Conservation (phyloP, 2,888 invertebrate species). For the Falcaria lacertinaria region DNA sequence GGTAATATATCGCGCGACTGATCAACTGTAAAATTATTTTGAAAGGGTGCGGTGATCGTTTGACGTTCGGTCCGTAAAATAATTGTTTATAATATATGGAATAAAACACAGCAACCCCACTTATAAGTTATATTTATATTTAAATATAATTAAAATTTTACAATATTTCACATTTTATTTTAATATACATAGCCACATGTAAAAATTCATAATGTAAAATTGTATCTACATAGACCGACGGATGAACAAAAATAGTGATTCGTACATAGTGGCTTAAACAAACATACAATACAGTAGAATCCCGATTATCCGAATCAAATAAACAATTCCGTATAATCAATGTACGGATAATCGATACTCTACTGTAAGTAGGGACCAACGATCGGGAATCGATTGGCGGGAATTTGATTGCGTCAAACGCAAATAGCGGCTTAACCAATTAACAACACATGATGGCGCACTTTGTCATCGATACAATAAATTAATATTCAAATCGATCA, state of each 20-base stretch:
- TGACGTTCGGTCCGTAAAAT: not conserved
- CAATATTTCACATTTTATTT: conserved; percentile 51
- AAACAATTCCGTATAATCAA: too few relatives aligned
- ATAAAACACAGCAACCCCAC: conserved; percentile 51
- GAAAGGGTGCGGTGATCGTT: too few relatives aligned
- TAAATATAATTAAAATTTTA: conserved; percentile 64
- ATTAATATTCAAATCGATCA: conserved; percentile 2
- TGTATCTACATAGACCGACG: conserved; percentile 9
- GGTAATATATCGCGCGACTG: too few relatives aligned
- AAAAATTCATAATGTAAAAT: conserved; percentile 46
- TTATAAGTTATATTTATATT: conserved; percentile 66
- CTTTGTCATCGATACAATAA: conserved; percentile 1
- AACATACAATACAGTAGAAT: not conserved
- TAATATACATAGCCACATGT: conserved; percentile 66
- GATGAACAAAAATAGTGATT: conserved; percentile 13
- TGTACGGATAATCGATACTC: too few relatives aligned
- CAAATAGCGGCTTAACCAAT: conserved; percentile 8
- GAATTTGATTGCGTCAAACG: conserved; percentile 21
- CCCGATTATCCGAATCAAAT: not conserved
- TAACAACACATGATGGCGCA: not conserved
- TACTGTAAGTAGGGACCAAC: too few relatives aligned
- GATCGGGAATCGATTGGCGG: conserved; percentile 5
- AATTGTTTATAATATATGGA: conserved; percentile 5
- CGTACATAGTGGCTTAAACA: conserved; percentile 40
- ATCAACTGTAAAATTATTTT: too few relatives aligned